phyloP scores from a whole-genome alignment of 2,888 invertebrate genomes.

The Acanthopleura granulata region DNA sequence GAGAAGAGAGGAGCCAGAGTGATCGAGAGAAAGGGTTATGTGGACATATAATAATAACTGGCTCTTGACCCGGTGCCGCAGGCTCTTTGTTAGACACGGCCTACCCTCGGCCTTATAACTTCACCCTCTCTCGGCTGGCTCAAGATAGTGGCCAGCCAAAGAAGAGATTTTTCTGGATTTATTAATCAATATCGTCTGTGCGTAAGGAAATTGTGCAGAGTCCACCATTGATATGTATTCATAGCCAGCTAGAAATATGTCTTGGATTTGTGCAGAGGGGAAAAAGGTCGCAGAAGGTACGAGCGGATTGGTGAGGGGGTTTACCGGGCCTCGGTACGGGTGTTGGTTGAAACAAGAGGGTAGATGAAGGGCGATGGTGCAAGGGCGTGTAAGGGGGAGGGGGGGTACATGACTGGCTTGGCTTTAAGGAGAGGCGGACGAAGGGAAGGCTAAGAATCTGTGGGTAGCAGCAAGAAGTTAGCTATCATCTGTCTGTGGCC shows the following conservation, averaged over 20 bases:
- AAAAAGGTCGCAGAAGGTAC: neutral
- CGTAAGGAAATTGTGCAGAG: conserved; percentile 16
- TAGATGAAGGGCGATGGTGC: too few species aligned
- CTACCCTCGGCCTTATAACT: neutral
- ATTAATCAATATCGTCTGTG: conserved; percentile 18
- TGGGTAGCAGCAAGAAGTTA: too few species aligned
- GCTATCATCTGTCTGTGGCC: too few species aligned
- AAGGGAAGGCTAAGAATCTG: too few species aligned
- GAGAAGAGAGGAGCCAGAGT: too few species aligned
- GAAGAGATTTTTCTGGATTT: conserved; percentile 16
- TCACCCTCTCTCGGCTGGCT: neutral
- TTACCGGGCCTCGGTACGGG: neutral
- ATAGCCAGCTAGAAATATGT: conserved; percentile 9
- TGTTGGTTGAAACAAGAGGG: too few species aligned
- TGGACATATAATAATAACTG: neutral
- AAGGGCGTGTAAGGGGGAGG: too few species aligned
- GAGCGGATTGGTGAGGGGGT: neutral
- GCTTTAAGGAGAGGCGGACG: too few species aligned
- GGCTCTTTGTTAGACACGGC: neutral
- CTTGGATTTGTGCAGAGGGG: neutral
- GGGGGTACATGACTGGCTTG: too few species aligned
- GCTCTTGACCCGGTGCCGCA: neutral
- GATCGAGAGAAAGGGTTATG: conserved; percentile 1
- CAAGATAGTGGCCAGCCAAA: neutral
- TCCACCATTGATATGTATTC: conserved; percentile 14